Base-by-base conservation (phyloP, 2,797 vertebrate genomes). In the Poeciliopsis gracilis region DNA sequence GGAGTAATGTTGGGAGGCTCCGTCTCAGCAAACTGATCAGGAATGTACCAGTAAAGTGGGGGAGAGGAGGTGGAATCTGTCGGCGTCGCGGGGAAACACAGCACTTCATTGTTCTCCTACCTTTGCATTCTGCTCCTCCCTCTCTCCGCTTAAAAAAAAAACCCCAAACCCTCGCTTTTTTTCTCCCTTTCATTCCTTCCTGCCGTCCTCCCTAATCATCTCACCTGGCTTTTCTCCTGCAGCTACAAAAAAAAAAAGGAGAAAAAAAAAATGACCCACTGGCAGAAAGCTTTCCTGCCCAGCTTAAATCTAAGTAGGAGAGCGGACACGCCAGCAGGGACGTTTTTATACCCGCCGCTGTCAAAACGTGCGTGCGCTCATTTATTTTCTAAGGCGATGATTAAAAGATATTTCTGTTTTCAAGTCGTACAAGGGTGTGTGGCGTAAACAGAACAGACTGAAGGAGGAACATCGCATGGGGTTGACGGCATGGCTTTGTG, bases 41-140 rank as follows among this genome's bases (percentile, higher is more conserved):
- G 94, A 96, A 96, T 95, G 94, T 88, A 93, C 88, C 88, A 86
- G 86, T 84, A 67, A 57, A 55, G 66, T 36, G 83, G 86, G 78
- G 77, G 82, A 80, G 86, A 46, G 82, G 90, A 88, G 88, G 90
- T 89, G 84, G 87, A 90, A 79, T 90, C 84, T 88, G 88, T 77
- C 51, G 38, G 80, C 86, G 88, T 89, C 45, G 23, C 71, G 1
- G 61, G 69, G 79, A 88, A 90, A 95, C 93, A 96, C 92, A 93
- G 92, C 66, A 9, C 89, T 81, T 92, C 94, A 96, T 96, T 96
- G 95, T 96, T 96, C 94, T 86, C 81, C 85, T 95, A 95, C 94
- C 94, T 95, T 95, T 90, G 81, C 93, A 95, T 96, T 93, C 93
- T 94, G 88, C 84, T 94, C 93, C 90, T 91, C 92, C 94, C 93